A percentile compares a stretch with the other conserved stretches of the same genome.
Conservation (phyloP, 2,888 invertebrate genomes). For the Brenthis ino region DNA sequence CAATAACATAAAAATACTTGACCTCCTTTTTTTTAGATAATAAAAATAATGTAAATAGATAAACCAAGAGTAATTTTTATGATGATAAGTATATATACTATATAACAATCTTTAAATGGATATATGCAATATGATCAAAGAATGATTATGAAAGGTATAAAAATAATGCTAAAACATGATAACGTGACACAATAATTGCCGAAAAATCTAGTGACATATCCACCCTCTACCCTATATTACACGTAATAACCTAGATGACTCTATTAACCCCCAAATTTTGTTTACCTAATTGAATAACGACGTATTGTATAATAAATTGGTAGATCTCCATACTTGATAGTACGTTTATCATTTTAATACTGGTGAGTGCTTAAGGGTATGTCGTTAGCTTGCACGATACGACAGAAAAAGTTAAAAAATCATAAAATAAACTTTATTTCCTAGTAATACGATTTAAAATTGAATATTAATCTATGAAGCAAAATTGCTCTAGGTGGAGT, state of each 20-base stretch:
- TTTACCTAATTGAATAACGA: conserved; percentile 82
- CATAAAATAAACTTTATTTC: conserved; percentile 1
- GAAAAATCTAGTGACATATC: conserved; percentile 25
- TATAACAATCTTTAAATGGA: too few relatives aligned
- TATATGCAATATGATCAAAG: too few relatives aligned
- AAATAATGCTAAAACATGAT: conserved; percentile 4
- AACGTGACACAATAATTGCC: conserved; percentile 20
- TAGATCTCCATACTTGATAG: conserved; percentile 80
- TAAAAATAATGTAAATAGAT: too few relatives aligned
- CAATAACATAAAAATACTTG: too few relatives aligned
- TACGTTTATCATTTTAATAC: conserved; percentile 80
- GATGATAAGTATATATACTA: too few relatives aligned
- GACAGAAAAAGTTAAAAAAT: conserved; percentile 38
- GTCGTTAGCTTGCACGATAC: conserved; percentile 62
- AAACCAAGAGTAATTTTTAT: too few relatives aligned
- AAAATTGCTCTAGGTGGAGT: conserved; percentile 46
- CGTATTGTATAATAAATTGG: conserved; percentile 81
- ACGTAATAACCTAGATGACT: conserved; percentile 71
- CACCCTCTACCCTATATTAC: conserved; percentile 54
- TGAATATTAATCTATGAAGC: not conserved
- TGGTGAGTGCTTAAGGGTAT: conserved; percentile 64
- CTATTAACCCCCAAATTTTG: conserved; percentile 75
- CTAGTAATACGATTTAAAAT: not conserved
- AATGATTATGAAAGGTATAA: too few relatives aligned
- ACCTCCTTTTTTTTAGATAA: too few relatives aligned